phyloP scores from a whole-genome alignment of 1,140 invertebrate genomes.

The Sycophaga agraensis region DNA sequence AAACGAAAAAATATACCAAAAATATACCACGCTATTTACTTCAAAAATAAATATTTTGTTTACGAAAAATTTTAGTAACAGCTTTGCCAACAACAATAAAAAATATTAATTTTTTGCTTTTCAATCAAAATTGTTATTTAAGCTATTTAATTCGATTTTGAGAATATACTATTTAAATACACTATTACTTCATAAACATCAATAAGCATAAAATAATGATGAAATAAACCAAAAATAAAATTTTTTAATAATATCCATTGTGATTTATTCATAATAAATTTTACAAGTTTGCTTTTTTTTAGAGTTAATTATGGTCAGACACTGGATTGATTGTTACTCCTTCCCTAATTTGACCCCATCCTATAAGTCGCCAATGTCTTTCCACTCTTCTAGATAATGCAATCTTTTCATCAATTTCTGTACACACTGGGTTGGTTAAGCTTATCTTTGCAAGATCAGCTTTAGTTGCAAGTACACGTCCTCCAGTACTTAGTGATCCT shows the following conservation, averaged over 20 bases:
- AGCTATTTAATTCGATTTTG: too few species aligned
- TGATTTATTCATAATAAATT: slow-evolving; percentile 25
- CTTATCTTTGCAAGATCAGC: slow-evolving; percentile 98
- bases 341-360: slow-evolving; percentile 94
- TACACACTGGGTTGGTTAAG: slow-evolving; percentile 96
- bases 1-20: too few species aligned
- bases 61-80: too few species aligned
- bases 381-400: slow-evolving; percentile 96
- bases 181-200: too few species aligned
- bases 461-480: slow-evolving; percentile 92
- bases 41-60: too few species aligned
- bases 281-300: slow-evolving; percentile 12
- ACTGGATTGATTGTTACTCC: slow-evolving; percentile 84
- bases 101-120: too few species aligned
- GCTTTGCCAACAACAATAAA: too few species aligned
- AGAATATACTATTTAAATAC: too few species aligned
- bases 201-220: too few species aligned
- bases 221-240: too few species aligned
- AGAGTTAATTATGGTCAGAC: slow-evolving; percentile 45
- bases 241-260: slow-evolving; percentile 16
- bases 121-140: too few species aligned
- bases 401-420: slow-evolving; percentile 98
- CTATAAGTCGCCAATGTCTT: slow-evolving; percentile 99
- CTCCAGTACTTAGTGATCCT: slow-evolving; percentile 97
- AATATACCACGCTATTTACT: too few species aligned